Evolutionary conservation across 2,888 invertebrate species (phyloP).

Genomic region (Cecidostiba fungosa): DNA sequence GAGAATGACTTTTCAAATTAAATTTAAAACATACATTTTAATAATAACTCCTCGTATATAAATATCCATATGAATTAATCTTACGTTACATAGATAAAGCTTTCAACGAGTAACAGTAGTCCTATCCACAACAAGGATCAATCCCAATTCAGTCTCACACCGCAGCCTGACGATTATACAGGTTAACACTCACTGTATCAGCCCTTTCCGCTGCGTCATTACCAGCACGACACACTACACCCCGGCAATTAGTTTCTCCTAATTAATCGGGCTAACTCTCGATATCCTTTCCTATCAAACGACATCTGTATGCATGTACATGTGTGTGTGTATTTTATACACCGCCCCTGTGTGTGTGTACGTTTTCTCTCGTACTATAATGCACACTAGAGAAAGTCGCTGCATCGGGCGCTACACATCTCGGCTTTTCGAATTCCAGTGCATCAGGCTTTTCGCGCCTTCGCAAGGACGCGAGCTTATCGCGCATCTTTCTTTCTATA

Average conservation of each 20-base stretch:
- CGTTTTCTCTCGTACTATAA: constrained; percentile 12
- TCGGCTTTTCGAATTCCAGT: constrained; percentile 35
- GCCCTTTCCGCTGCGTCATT: background rate
- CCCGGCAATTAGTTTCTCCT: constrained; percentile 47
- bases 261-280: constrained; percentile 33
- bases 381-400: constrained; percentile 33
- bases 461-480: background rate
- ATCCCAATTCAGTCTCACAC: too few species aligned
- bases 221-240: background rate
- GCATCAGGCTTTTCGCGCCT: constrained; percentile 11
- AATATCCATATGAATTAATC: too few species aligned
- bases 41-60: too few species aligned
- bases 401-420: background rate
- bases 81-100: too few species aligned
- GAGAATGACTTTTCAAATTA: too few species aligned
- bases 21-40: too few species aligned
- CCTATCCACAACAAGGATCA: too few species aligned
- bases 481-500: background rate
- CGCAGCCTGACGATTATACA: too few species aligned
- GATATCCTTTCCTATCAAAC: background rate
- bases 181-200: background rate
- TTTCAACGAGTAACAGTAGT: too few species aligned
- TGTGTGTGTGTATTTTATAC: background rate
- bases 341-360: background rate
- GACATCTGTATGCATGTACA: background rate